These are phyloP conservation scores for Drosophila pachea DNA, from an alignment of 1,140 invertebrate species.

Conservation along the genomic window DNA sequence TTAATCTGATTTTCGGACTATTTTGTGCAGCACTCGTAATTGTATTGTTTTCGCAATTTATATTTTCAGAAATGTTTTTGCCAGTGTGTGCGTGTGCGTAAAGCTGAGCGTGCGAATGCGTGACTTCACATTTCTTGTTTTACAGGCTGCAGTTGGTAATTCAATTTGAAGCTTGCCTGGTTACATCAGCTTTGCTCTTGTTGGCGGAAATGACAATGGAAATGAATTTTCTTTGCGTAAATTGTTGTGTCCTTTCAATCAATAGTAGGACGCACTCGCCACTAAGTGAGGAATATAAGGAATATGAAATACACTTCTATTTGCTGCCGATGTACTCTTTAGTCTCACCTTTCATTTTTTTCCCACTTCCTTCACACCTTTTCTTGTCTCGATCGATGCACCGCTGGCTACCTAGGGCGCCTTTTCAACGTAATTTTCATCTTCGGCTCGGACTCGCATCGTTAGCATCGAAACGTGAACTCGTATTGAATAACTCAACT, in stretches of 20 bases:
- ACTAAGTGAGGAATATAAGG: too few species aligned
- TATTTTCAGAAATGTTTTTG: conserved; percentile 1
- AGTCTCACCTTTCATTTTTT: neutral
- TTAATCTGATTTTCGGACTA: conserved; percentile 31
- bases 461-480: conserved; percentile 27
- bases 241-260: too few species aligned
- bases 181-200: neutral
- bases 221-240: conserved; percentile 3
- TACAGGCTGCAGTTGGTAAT: conserved; percentile 22
- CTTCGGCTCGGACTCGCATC: conserved; percentile 34
- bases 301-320: too few species aligned
- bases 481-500: neutral
- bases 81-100: neutral
- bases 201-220: conserved; percentile 10
- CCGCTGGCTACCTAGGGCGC: conserved; percentile 34
- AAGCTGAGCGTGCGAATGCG: neutral
- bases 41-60: conserved; percentile 32
- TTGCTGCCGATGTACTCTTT: too few species aligned
- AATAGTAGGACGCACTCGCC: too few species aligned
- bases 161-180: conserved; percentile 6
- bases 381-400: conserved; percentile 11
- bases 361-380: conserved; percentile 3
- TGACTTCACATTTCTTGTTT: conserved; percentile 28
- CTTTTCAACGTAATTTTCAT: conserved; percentile 60
- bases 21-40: conserved; percentile 13